A percentile compares a stretch with the other conserved stretches of the same genome.
phyloP scores from a whole-genome alignment of 2,113 vertebrate genomes.

The Naja naja region DNA sequence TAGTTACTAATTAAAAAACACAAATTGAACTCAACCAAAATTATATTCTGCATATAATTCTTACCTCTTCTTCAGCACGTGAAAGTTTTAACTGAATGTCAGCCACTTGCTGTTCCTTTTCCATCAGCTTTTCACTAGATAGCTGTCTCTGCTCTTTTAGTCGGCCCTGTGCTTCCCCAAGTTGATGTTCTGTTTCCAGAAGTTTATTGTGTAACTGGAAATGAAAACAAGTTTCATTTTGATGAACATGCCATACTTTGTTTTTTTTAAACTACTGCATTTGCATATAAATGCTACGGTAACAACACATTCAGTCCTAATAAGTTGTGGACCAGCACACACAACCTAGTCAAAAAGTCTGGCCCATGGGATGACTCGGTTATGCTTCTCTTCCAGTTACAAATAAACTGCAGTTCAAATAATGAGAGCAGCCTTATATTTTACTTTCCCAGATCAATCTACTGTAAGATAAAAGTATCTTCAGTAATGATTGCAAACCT shows the following conservation, averaged over 20 bases:
- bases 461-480: not conserved
- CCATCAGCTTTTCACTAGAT: conserved; percentile 95
- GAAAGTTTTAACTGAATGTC: conserved; percentile 93
- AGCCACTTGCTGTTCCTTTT: conserved; percentile 92
- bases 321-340: not conserved
- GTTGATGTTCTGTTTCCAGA: conserved; percentile 89
- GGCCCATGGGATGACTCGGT: not conserved
- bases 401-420: not conserved
- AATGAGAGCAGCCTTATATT: not conserved
- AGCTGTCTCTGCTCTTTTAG: conserved; percentile 97
- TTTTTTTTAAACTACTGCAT: not conserved
- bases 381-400: not conserved
- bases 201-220: conserved; percentile 88
- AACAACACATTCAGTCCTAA: not conserved
- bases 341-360: not conserved
- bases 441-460: not conserved
- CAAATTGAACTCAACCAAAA: not conserved
- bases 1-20: not conserved
- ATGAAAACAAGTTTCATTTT: not conserved
- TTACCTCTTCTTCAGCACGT: conserved; percentile 90
- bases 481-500: not conserved
- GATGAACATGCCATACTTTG: not conserved
- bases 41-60: not conserved
- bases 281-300: not conserved
- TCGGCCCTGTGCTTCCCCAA: conserved; percentile 92